phyloP scores from a whole-genome alignment of 2,797 vertebrate species.

The Sarcoramphus papa region DNA sequence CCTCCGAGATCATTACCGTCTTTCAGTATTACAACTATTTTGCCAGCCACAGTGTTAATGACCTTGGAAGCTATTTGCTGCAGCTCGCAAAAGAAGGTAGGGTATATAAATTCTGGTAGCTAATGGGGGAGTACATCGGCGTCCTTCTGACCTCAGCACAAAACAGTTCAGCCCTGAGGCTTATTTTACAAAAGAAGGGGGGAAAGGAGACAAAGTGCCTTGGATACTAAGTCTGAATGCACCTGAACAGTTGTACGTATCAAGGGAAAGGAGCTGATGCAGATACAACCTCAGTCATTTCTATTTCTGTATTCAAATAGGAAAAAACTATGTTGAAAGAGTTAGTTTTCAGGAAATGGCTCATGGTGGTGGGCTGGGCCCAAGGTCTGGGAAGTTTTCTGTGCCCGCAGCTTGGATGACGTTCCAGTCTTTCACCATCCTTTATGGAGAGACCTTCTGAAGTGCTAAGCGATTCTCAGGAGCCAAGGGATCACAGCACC shows the following conservation, averaged over 20 bases:
- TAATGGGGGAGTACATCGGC: background rate
- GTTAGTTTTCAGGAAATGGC: background rate
- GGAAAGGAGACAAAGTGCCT: background rate
- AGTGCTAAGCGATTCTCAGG: background rate
- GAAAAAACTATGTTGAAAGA: background rate
- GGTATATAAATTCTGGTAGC: background rate
- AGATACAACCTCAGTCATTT: background rate
- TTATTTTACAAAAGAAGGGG: background rate
- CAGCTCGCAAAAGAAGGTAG: constrained; percentile 89
- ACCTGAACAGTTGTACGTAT: background rate
- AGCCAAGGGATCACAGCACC: background rate
- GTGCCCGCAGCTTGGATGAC: background rate
- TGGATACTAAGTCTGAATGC: background rate
- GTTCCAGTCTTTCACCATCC: background rate
- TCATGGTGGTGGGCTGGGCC: background rate
- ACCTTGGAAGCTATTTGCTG: constrained; percentile 87
- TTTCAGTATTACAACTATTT: constrained; percentile 93
- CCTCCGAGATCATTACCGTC: constrained; percentile 88
- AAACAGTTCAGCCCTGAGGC: background rate
- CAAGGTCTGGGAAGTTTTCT: background rate
- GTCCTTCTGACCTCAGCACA: background rate
- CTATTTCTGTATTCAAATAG: background rate
- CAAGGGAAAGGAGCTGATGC: background rate
- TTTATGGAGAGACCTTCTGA: background rate
- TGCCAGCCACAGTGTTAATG: constrained; percentile 77